phyloP scores from a whole-genome alignment of 2,888 invertebrate genomes.

The Frankliniella fusca region DNA sequence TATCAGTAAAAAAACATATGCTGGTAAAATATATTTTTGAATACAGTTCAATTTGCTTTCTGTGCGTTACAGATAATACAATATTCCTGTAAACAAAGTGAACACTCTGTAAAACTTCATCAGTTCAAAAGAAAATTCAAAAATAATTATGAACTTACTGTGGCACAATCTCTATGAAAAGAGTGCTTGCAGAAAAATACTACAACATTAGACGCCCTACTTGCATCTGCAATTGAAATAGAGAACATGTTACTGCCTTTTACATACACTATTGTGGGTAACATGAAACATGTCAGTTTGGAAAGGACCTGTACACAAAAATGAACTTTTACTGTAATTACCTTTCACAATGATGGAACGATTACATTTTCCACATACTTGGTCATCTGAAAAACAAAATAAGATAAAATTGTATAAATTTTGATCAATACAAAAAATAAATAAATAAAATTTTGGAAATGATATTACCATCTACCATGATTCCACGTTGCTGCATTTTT shows the following conservation, averaged over 20 bases:
- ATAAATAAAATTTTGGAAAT: slow-evolving; percentile 36
- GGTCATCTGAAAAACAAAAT: slow-evolving; percentile 59
- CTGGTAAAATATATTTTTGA: too few relatives aligned
- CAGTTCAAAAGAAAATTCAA: slow-evolving; percentile 34
- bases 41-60: slow-evolving; percentile 40
- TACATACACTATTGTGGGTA: slow-evolving; percentile 28
- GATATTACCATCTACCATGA: slow-evolving; percentile 57
- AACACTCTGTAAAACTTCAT: too few relatives aligned
- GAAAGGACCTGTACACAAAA: slow-evolving; percentile 19
- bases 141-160: slow-evolving; percentile 41
- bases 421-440: not conserved
- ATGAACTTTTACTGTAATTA: slow-evolving; percentile 42
- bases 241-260: not conserved
- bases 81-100: slow-evolving; percentile 48
- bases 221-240: slow-evolving; percentile 54
- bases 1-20: too few relatives aligned
- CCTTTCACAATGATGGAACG: slow-evolving; percentile 69
- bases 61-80: slow-evolving; percentile 55
- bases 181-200: slow-evolving; percentile 86
- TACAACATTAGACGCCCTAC: slow-evolving; percentile 56
- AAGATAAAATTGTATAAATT: slow-evolving; percentile 42
- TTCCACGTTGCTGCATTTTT: slow-evolving; percentile 70
- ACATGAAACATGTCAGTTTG: slow-evolving; percentile 30
- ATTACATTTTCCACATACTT: slow-evolving; percentile 74
- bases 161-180: slow-evolving; percentile 82